A percentile compares a stretch with the other conserved stretches of the same genome.
Conservation (phyloP, 2,888 invertebrate genomes). For the Anorthoa munda region DNA sequence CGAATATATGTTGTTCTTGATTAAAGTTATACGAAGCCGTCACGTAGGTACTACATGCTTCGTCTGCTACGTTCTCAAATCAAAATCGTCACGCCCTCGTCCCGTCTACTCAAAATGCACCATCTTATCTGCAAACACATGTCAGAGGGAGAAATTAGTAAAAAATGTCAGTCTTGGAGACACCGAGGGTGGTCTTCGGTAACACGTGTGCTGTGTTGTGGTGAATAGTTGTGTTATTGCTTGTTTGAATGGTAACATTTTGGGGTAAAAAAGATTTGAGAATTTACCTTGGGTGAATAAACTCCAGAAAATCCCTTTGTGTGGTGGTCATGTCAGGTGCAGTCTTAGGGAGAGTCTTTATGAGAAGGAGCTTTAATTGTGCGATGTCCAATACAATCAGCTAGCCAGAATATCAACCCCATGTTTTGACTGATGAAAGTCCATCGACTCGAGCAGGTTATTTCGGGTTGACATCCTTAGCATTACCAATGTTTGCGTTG, state of each 20-base stretch:
- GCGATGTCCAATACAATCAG: background rate
- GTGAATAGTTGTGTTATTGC: slow-evolving; percentile 58
- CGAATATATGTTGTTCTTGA: background rate
- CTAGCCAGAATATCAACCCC: background rate
- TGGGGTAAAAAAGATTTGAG: slow-evolving; percentile 40
- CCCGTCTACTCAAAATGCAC: slow-evolving; percentile 68
- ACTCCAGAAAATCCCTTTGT: slow-evolving; percentile 8
- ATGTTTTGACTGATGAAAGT: background rate
- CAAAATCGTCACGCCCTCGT: slow-evolving; percentile 71
- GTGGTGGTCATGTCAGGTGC: slow-evolving; percentile 13
- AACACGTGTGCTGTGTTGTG: slow-evolving; percentile 61
- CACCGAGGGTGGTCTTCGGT: slow-evolving; percentile 79
- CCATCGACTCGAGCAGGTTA: background rate
- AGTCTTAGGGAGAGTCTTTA: background rate
- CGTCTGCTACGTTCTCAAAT: background rate
- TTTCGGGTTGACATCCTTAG: background rate
- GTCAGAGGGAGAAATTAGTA: slow-evolving; percentile 81
- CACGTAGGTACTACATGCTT: background rate
- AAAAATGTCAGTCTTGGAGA: slow-evolving; percentile 73
- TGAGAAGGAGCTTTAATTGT: background rate
- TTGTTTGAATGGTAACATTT: slow-evolving; percentile 48
- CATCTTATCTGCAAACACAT: slow-evolving; percentile 85
- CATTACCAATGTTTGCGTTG: background rate
- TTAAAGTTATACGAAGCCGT: background rate
- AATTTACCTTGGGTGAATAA: slow-evolving; percentile 21